A percentile compares a stretch with the other conserved stretches of the same genome.
phyloP scores from a whole-genome alignment of 2,797 vertebrate genomes.

The Bryconaethiops microstoma region DNA sequence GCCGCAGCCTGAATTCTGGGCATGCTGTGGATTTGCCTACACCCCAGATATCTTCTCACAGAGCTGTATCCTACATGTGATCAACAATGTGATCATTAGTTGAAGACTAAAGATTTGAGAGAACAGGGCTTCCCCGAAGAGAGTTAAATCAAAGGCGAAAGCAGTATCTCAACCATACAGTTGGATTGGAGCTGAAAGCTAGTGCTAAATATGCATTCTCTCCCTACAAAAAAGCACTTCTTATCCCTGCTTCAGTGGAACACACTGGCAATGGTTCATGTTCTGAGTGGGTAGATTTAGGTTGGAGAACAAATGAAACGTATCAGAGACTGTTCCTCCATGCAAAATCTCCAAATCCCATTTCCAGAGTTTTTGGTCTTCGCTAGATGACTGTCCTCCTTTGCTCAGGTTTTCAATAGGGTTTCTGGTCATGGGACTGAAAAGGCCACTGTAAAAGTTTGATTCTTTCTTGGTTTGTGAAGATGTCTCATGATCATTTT shows the following conservation, averaged over 20 bases:
- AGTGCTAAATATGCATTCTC: neutral
- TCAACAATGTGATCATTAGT: neutral
- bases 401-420: no score
- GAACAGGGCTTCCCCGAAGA: neutral
- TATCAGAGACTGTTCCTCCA: no score
- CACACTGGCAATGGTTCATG: slow-evolving; percentile 3
- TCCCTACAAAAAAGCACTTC: neutral
- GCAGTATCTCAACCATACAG: neutral
- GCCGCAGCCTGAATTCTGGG: neutral
- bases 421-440: no score
- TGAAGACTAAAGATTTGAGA: neutral
- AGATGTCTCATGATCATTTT: no score
- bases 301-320: no score
- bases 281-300: slow-evolving; percentile 6
- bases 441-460: no score
- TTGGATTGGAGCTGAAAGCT: neutral
- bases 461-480: no score
- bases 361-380: no score
- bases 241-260: neutral
- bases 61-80: neutral
- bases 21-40: neutral
- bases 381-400: no score
- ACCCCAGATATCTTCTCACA: neutral
- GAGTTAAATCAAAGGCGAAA: neutral
- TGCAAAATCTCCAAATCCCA: no score